Conservation (phyloP, 1,140 invertebrate species). For the Anastatus disparis region DNA sequence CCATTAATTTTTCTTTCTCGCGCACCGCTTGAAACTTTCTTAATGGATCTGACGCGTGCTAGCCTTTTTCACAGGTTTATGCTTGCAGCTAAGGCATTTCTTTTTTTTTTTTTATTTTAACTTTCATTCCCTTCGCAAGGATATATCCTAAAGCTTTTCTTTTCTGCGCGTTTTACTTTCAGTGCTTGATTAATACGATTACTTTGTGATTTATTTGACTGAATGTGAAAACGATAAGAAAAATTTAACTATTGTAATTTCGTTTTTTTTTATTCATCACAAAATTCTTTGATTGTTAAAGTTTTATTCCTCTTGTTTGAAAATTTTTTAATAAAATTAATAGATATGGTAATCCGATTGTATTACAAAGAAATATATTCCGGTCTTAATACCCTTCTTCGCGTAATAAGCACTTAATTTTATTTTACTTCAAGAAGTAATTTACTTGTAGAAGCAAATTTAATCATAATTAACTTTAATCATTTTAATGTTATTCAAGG, state of each 20-base stretch:
- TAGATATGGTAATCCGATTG: no score
- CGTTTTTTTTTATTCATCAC: no score
- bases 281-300: no score
- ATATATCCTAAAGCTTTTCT: neutral
- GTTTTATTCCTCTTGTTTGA: no score
- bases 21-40: slow-evolving; percentile 29
- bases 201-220: neutral
- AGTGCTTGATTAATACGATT: neutral
- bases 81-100: no score
- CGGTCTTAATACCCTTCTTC: no score
- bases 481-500: slow-evolving; percentile 19
- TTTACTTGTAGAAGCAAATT: neutral
- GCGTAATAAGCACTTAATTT: slow-evolving; percentile 10
- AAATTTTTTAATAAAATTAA: no score
- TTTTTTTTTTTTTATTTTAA: no score
- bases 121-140: slow-evolving; percentile 5
- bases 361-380: no score
- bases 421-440: neutral
- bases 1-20: slow-evolving; percentile 33
- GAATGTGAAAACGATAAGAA: no score
- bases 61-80: slow-evolving; percentile 1
- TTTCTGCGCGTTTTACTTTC: neutral
- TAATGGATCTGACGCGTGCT: slow-evolving; percentile 26
- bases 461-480: neutral
- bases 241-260: no score